phyloP scores from a whole-genome alignment of 2,888 invertebrate genomes.

The Ichneumon xanthorius region DNA sequence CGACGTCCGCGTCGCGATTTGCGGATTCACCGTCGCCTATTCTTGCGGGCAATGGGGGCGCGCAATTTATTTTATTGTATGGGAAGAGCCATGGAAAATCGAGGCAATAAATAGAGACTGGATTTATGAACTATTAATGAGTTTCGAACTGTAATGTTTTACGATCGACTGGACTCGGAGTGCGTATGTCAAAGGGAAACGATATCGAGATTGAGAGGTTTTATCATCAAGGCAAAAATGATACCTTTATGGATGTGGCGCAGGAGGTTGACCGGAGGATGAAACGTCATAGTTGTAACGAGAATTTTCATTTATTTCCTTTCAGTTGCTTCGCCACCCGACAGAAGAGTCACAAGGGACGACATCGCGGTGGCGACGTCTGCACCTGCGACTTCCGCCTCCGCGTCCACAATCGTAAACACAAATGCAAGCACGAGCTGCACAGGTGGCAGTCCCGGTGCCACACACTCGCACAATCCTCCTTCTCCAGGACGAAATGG shows the following conservation, averaged over 20 bases:
- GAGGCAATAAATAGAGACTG: neutral
- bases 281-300: constrained; percentile 25
- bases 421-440: constrained; percentile 86
- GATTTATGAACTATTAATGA: neutral
- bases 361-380: constrained; percentile 85
- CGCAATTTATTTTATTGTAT: neutral
- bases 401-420: constrained; percentile 72
- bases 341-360: constrained; percentile 88
- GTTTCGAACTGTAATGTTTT: neutral
- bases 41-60: neutral
- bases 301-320: constrained; percentile 79
- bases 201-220: neutral
- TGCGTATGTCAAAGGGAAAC: neutral
- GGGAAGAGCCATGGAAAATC: neutral
- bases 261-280: neutral
- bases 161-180: neutral
- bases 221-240: neutral
- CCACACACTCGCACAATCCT: constrained; percentile 75
- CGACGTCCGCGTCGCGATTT: neutral
- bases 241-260: neutral
- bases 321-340: constrained; percentile 94
- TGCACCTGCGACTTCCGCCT: constrained; percentile 75
- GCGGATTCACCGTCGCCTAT: neutral
- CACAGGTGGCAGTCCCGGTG: constrained; percentile 75
- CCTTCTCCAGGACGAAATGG: constrained; percentile 84